phyloP scores from a whole-genome alignment of 2,113 vertebrate species.

The Rhinoderma darwinii region DNA sequence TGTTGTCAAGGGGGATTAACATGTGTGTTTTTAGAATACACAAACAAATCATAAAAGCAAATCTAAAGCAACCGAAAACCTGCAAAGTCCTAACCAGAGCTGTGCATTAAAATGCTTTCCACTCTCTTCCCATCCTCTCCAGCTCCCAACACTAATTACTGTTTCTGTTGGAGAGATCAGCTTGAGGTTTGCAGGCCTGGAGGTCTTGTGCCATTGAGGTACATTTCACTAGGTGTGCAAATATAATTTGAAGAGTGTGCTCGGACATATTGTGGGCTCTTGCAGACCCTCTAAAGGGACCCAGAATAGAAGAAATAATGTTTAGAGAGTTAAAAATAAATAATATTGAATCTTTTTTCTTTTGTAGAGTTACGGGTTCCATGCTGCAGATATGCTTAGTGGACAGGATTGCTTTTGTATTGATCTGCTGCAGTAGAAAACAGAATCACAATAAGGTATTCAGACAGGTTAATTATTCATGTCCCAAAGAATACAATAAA shows the following conservation, averaged over 20 bases:
- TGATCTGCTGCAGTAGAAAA: slow-evolving; percentile 54
- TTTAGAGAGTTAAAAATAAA: slow-evolving; percentile 72
- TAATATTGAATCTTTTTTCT: slow-evolving; percentile 36
- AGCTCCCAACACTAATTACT: slow-evolving; percentile 15
- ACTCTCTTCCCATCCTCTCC: not conserved
- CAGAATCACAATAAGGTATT: slow-evolving; percentile 55
- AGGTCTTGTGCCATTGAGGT: slow-evolving; percentile 62
- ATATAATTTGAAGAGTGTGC: slow-evolving; percentile 66
- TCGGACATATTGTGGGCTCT: slow-evolving; percentile 64
- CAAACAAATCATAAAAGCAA: slow-evolving; percentile 42
- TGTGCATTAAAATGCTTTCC: slow-evolving; percentile 2
- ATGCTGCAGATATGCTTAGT: slow-evolving; percentile 43
- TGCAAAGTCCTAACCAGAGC: slow-evolving; percentile 34
- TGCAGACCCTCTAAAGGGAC: slow-evolving; percentile 64
- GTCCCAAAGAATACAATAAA: slow-evolving; percentile 55
- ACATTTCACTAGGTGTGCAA: slow-evolving; percentile 60
- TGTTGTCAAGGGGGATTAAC: slow-evolving; percentile 33
- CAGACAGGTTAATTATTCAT: slow-evolving; percentile 59
- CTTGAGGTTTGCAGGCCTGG: slow-evolving; percentile 65
- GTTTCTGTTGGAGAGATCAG: slow-evolving; percentile 62
- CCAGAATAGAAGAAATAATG: slow-evolving; percentile 71
- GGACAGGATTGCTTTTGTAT: slow-evolving; percentile 56
- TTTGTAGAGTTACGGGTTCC: slow-evolving; percentile 22
- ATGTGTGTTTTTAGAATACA: slow-evolving; percentile 33
- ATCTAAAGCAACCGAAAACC: slow-evolving; percentile 28